Base-by-base conservation (phyloP, 2,888 invertebrate genomes). In the Tenthredo scrophulariae region DNA sequence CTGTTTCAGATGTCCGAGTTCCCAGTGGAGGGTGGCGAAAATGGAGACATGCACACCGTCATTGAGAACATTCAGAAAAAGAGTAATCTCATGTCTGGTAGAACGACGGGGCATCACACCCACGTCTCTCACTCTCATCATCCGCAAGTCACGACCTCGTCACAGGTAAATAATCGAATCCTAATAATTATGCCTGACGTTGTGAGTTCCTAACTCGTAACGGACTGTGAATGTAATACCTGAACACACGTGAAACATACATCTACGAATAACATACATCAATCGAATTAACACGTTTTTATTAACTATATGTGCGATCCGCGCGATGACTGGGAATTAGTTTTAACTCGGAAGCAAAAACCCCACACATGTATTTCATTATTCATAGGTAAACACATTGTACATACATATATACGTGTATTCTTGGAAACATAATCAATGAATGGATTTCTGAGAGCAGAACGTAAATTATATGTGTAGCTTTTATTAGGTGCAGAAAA, bases 31-130 rank as follows among this genome's bases (percentile, higher is more conserved):
- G 95, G 94, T 89, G 94, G 92, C 92, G 94, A 94, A 92, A 94
- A 94, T 91, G 93, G 95, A 88, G 96, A 96, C 89, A 94, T 96
- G 94, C 95, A 96, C 89, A 94, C 96, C 91, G 95, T 96, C 91
- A 96, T 96, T 95, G 96, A 96, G 94, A 96, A 96, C 93, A 94
- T 96, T 89, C 96, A 96, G 92, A 96, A 96, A 92, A 95, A 95
- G 93, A 96, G 95, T 91, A 93, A 93, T 86, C 88, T 93, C 88
- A 93, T 92, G 85, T 87, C 92, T 46, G 90, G 90, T 80, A 89
- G 92, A 85, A 83, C 80, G 37, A 83, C 80, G n/a, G 83, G 83
- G 18, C 83, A 83, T 67, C 83, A 83, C 67, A 88, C 90, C 72
- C 91, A 91, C 86, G 89, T 91, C 4, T 88, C 89, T 54, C 88